Conservation (phyloP, 2,888 invertebrate genomes). For the Clostera curtula region DNA sequence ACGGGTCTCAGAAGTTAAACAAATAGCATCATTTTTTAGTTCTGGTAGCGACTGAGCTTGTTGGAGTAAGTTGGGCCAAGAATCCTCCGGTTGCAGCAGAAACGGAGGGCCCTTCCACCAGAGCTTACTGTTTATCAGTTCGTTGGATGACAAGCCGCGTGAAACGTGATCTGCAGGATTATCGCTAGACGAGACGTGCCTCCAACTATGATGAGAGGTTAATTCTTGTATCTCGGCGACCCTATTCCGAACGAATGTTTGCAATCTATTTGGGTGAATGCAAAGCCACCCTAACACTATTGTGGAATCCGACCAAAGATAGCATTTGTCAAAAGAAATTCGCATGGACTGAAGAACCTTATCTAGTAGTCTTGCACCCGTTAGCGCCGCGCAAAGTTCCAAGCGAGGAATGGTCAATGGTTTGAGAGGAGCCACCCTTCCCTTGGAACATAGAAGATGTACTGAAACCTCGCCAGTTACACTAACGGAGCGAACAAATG, state of each 20-base stretch:
- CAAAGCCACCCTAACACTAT: slow-evolving; percentile 5
- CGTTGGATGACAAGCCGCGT: slow-evolving; percentile 2
- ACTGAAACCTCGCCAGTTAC: slow-evolving; percentile 1
- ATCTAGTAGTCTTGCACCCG: slow-evolving; percentile 2
- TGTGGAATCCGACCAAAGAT: slow-evolving; percentile 5
- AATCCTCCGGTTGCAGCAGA: neutral
- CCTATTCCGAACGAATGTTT: slow-evolving; percentile 1
- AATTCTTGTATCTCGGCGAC: slow-evolving; percentile 2
- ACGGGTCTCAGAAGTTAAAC: neutral
- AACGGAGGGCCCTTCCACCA: slow-evolving; percentile 6
- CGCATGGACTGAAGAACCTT: slow-evolving; percentile 3
- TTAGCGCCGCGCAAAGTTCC: slow-evolving; percentile 2
- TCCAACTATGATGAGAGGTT: slow-evolving; percentile 1
- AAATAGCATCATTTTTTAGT: neutral
- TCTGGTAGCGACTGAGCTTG: neutral
- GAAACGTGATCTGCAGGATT: slow-evolving; percentile 6
- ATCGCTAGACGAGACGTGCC: slow-evolving; percentile 2
- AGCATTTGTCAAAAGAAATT: neutral
- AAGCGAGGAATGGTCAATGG: slow-evolving; percentile 4
- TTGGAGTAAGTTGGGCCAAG: slow-evolving; percentile 3
- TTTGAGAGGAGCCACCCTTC: slow-evolving; percentile 6
- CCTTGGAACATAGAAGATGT: slow-evolving; percentile 2
- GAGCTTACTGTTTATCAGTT: slow-evolving; percentile 1
- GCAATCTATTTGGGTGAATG: neutral
- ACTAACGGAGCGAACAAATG: slow-evolving; percentile 1